phyloP scores from a whole-genome alignment of 2,113 vertebrate species.

The Tiliqua scincoides region DNA sequence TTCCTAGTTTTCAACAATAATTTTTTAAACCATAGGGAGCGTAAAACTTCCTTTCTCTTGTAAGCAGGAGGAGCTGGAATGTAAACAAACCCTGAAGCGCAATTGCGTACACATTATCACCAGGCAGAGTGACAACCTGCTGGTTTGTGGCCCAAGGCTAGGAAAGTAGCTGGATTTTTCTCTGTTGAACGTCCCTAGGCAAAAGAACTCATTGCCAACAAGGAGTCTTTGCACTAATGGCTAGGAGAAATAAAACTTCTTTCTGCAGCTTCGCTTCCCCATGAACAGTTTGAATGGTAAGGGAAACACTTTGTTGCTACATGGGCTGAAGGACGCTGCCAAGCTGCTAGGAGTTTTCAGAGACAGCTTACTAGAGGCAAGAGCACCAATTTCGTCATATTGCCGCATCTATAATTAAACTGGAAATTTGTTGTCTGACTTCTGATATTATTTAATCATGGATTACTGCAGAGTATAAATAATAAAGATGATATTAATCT shows the following conservation, averaged over 20 bases:
- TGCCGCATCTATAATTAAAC: constrained; percentile 30
- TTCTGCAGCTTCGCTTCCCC: constrained; percentile 27
- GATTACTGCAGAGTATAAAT: constrained; percentile 46
- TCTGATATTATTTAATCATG: constrained; percentile 32
- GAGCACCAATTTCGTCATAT: constrained; percentile 14
- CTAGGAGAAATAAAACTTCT: constrained; percentile 37
- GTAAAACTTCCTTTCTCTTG: background rate
- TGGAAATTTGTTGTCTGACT: constrained; percentile 32
- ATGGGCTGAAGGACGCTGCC: constrained; percentile 15
- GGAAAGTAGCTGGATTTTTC: constrained; percentile 3
- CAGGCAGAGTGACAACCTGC: background rate
- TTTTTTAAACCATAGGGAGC: background rate
- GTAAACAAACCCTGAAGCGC: background rate
- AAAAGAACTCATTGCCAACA: constrained; percentile 42
- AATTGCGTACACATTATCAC: background rate
- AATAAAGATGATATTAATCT: constrained; percentile 45
- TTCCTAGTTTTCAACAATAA: background rate
- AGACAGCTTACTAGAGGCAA: constrained; percentile 32
- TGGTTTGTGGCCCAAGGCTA: constrained; percentile 23
- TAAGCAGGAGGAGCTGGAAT: too few relatives aligned
- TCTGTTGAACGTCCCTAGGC: constrained; percentile 22
- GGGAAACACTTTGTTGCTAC: constrained; percentile 20
- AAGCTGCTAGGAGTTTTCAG: constrained; percentile 23
- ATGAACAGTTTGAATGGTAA: constrained; percentile 17
- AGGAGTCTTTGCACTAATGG: constrained; percentile 42